A percentile compares a stretch with the other conserved stretches of the same genome.
Conservation (phyloP, 2,888 invertebrate species). For the Andrena hattorfiana region DNA sequence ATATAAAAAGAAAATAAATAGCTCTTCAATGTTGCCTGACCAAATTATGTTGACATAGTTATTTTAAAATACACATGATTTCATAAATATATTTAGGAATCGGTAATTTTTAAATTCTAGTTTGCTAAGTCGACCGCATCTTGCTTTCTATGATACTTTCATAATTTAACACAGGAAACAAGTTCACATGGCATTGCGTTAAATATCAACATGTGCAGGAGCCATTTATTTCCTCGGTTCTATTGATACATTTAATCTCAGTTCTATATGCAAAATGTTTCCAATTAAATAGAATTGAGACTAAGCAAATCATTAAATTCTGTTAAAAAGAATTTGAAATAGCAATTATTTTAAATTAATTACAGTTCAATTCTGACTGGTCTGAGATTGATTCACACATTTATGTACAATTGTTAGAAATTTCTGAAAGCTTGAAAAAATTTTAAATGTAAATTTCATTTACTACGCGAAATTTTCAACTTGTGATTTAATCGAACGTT, state of each 20-base stretch:
- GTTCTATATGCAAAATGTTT: not conserved
- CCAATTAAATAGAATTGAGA: not conserved
- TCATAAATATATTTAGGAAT: not conserved
- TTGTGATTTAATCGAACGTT: not conserved
- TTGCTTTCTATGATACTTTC: not conserved
- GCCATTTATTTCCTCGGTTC: slow-evolving; percentile 5
- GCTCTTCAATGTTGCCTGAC: not conserved
- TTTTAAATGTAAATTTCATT: not conserved
- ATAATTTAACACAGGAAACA: not conserved
- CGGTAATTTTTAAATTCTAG: not conserved
- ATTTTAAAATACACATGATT: not conserved
- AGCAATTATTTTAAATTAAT: slow-evolving; percentile 1
- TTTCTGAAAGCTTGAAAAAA: not conserved
- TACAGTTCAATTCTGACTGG: not conserved
- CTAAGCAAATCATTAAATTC: not conserved
- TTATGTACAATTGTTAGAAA: not conserved
- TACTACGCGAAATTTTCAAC: not conserved
- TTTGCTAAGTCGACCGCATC: not conserved
- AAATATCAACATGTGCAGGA: slow-evolving; percentile 2
- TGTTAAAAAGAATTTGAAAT: not conserved
- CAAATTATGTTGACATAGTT: not conserved
- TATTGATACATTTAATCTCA: not conserved
- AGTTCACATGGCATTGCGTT: not conserved
- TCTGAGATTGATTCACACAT: not conserved
- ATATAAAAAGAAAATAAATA: not conserved